A percentile compares a stretch with the other conserved stretches of the same genome.
phyloP scores from a whole-genome alignment of 2,888 invertebrate species.

The Rapana venosa region DNA sequence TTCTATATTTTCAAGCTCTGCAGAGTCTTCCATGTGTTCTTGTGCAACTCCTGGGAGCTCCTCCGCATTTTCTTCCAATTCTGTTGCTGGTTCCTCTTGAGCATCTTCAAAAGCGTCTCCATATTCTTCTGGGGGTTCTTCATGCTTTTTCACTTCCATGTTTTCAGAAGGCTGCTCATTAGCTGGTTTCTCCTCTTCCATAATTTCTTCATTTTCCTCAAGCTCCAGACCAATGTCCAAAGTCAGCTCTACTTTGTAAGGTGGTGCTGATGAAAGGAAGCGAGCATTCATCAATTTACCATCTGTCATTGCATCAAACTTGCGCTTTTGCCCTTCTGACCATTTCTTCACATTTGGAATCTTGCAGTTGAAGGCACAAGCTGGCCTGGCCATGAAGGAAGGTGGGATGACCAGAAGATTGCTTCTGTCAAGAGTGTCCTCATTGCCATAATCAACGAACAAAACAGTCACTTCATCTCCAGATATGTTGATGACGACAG shows the following conservation, averaged over 20 bases:
- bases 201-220: slow-evolving; percentile 38
- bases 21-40: not conserved
- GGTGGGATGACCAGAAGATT: slow-evolving; percentile 39
- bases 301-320: slow-evolving; percentile 53
- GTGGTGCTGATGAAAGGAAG: slow-evolving; percentile 45
- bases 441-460: slow-evolving; percentile 83
- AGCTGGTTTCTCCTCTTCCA: not conserved
- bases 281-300: slow-evolving; percentile 52
- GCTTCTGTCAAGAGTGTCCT: slow-evolving; percentile 60
- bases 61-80: not conserved
- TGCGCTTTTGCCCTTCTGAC: slow-evolving; percentile 49
- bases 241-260: slow-evolving; percentile 52
- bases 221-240: slow-evolving; percentile 53
- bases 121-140: not conserved
- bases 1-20: not conserved
- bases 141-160: not conserved
- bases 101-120: not conserved
- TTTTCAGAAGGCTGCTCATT: not conserved
- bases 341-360: slow-evolving; percentile 52
- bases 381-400: slow-evolving; percentile 51
- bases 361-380: slow-evolving; percentile 56
- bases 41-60: not conserved
- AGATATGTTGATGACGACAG: slow-evolving; percentile 80
- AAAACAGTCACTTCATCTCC: slow-evolving; percentile 80
- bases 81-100: not conserved